phyloP scores from a whole-genome alignment of 2,888 invertebrate genomes.

The Rapana venosa region DNA sequence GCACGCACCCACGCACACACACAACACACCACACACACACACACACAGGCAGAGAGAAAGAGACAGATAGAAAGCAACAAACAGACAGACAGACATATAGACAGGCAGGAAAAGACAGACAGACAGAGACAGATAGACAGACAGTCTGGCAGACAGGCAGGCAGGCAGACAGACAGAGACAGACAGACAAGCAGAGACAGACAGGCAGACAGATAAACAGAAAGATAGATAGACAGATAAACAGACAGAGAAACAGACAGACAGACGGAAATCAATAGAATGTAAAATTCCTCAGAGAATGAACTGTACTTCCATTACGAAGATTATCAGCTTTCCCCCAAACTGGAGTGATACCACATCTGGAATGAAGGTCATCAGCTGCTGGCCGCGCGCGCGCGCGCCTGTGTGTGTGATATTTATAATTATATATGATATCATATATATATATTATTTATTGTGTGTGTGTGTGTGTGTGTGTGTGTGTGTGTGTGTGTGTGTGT shows the following conservation, averaged over 20 bases:
- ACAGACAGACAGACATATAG: neutral
- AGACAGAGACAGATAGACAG: neutral
- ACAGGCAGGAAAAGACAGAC: neutral
- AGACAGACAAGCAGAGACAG: neutral
- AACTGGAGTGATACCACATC: too few relatives aligned
- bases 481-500: too few relatives aligned
- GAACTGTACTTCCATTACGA: neutral
- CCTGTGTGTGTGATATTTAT: too few relatives aligned
- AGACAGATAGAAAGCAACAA: neutral
- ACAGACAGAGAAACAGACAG: neutral
- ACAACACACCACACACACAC: neutral
- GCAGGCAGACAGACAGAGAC: neutral
- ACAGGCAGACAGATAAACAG: neutral
- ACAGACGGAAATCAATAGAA: neutral
- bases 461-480: too few relatives aligned
- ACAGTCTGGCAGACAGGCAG: too few relatives aligned
- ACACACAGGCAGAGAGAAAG: neutral
- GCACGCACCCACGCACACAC: constrained; percentile 1
- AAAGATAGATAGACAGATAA: neutral
- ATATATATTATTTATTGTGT: too few relatives aligned
- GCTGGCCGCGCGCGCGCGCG: too few relatives aligned
- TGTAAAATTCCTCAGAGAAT: too few relatives aligned
- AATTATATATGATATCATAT: too few relatives aligned
- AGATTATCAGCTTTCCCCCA: too few relatives aligned
- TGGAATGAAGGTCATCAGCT: too few relatives aligned